Base-by-base conservation (phyloP, 1,140 invertebrate species). In the Sarcophaga peregrina region DNA sequence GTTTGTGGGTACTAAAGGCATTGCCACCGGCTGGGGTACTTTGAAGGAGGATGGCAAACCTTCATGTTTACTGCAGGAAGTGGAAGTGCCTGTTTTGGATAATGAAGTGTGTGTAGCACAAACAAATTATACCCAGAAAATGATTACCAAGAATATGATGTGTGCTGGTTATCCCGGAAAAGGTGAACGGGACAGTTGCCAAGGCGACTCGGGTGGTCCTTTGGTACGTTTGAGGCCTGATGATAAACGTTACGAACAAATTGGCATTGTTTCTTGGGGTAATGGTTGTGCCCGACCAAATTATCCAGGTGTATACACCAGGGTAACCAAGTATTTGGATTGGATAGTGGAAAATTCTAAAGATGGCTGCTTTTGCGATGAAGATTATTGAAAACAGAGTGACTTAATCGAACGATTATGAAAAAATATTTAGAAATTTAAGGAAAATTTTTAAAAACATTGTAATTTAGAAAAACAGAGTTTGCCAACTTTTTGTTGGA, bases 201-300 rank as follows among this genome's bases (percentile, higher is more conserved):
- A 97, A 95, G 97, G 97, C 20, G 97, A 98, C 89, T 97, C 96
- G 86, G 97, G 97, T 82, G 96, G 96, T n/a, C 97, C 97, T 5
- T 89, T 98, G 15, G 93, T 97, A 9, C 91, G 93, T 0, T 92
- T 94, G 89, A 92, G 94, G 87, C 91, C 93, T 83, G 93, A 95
- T 85, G 93, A 95, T 86, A 94, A 95, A 87, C 93, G 93, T 68
- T 96, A 95, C 87, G 95, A 96, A 90, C 89, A 96, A 68, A 96
- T 96, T 85, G 95, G 95, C 46, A 91, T 93, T 0, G 93, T 93
- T 0, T 93, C 93, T 5, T 94, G 93, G 93, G 93, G 93, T 46
- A 93, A 93, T 87, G 94, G 94, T 10, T 96, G 95, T 89, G 95
- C 94, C 0, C 90, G 94, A 78, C 92, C 93, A 0, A 93, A 94